Evolutionary conservation across 1,140 invertebrate genomes (phyloP).

Genomic region (Platyscapa corneri): DNA sequence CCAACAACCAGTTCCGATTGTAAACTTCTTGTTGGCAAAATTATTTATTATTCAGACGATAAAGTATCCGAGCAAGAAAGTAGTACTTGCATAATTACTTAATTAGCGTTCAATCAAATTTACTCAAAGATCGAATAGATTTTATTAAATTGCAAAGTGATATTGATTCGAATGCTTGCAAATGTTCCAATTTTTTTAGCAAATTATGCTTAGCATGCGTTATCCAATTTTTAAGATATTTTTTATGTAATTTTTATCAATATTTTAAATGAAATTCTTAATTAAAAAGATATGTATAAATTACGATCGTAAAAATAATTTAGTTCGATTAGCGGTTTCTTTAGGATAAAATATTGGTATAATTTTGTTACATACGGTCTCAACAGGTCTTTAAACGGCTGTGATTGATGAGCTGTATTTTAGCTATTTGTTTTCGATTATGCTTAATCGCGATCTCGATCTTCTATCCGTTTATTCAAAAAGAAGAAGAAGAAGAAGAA

Average conservation of each 20-base stretch:
- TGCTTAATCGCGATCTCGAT: not conserved
- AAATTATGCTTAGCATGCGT: not conserved
- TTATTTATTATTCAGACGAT: not conserved
- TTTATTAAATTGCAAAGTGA: not conserved
- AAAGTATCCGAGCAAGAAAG: not conserved
- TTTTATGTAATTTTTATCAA: not conserved
- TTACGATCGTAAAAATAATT: not conserved
- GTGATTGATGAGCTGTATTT: slow-evolving; percentile 19
- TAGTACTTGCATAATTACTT: not conserved
- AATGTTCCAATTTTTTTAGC: not conserved
- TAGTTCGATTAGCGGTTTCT: not conserved
- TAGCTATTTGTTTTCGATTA: not conserved
- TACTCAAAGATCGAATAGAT: not conserved
- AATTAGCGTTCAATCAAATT: not conserved
- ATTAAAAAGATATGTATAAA: not conserved
- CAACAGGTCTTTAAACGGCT: slow-evolving; percentile 1
- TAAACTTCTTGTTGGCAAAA: not conserved
- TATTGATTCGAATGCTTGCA: not conserved
- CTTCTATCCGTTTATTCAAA: not conserved
- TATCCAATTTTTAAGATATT: not conserved
- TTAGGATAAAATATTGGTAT: slow-evolving; percentile 1
- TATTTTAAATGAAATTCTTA: not conserved
- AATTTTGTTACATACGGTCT: slow-evolving; percentile 6
- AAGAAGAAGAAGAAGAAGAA: too few species aligned
- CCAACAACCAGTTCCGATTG: not conserved